Percentiles rank a stretch among this genome's conserved stretches.
phyloP scores from a whole-genome alignment of 2,888 invertebrate genomes.

The Parnassius mnemosyne region DNA sequence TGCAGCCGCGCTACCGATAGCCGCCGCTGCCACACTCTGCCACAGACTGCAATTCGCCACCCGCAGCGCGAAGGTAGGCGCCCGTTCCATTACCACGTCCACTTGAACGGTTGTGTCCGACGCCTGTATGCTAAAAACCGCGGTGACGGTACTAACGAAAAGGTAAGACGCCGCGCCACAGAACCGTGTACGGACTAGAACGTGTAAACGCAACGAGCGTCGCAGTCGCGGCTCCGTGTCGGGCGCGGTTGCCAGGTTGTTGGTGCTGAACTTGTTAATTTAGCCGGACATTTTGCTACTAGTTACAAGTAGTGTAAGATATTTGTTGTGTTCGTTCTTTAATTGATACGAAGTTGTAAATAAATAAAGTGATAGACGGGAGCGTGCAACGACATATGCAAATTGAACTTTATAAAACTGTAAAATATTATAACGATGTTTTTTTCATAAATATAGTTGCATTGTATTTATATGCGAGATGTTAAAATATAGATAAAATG shows the following conservation, averaged over 20 bases:
- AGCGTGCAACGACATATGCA: neutral
- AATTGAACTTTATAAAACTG: neutral
- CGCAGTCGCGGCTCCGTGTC: neutral
- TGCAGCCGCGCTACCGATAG: constrained; percentile 93
- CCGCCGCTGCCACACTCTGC: constrained; percentile 36
- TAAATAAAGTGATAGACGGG: neutral
- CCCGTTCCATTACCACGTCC: constrained; percentile 38
- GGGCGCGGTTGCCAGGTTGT: constrained; percentile 38
- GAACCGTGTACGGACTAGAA: constrained; percentile 42
- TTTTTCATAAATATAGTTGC: neutral
- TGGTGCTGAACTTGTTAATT: neutral
- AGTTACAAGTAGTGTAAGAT: neutral
- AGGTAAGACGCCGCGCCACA: constrained; percentile 37
- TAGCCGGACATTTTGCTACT: constrained; percentile 9
- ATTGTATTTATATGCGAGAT: neutral
- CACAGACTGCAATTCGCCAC: neutral
- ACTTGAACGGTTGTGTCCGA: constrained; percentile 10
- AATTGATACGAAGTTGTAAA: neutral
- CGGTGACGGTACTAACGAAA: constrained; percentile 48
- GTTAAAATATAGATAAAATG: constrained; percentile 10
- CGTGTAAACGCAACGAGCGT: neutral
- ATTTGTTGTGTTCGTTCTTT: neutral
- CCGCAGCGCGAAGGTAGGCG: constrained; percentile 41
- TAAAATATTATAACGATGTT: neutral
- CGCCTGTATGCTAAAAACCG: constrained; percentile 47